phyloP scores from a whole-genome alignment of 2,888 invertebrate genomes.

The Octonoba sinensis region DNA sequence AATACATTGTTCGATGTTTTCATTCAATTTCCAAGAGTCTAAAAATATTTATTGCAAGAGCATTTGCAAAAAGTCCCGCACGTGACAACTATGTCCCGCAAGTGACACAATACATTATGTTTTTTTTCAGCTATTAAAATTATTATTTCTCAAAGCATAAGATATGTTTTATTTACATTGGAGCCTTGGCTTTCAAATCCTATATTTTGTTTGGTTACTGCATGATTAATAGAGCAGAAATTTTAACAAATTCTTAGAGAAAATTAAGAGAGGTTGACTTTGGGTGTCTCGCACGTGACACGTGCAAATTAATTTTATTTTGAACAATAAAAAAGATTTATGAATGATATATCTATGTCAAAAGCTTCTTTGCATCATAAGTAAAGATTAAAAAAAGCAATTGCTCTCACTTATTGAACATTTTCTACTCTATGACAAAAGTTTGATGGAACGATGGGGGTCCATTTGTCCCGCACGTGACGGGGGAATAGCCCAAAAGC shows the following conservation, averaged over 20 bases:
- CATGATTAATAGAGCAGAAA: no score
- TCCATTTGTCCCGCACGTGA: neutral
- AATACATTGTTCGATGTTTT: neutral
- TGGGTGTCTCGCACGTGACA: no score
- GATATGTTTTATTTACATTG: no score
- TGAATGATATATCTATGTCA: neutral
- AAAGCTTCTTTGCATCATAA: neutral
- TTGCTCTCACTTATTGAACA: neutral
- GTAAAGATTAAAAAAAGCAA: no score
- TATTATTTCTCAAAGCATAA: neutral
- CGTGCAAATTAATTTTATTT: neutral
- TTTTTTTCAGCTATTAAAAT: neutral
- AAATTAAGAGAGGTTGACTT: no score
- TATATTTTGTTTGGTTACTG: no score
- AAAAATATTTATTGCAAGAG: neutral
- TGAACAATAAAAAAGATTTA: neutral
- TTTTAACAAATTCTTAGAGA: no score
- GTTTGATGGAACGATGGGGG: neutral
- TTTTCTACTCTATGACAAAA: neutral
- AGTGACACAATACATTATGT: neutral
- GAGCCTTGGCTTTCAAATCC: no score
- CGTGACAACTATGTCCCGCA: neutral
- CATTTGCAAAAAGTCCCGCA: conserved; percentile 1
- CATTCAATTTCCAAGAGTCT: neutral
- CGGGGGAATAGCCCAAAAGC: neutral